phyloP scores from a whole-genome alignment of 1,140 invertebrate genomes.

The Drepana arcuata region DNA sequence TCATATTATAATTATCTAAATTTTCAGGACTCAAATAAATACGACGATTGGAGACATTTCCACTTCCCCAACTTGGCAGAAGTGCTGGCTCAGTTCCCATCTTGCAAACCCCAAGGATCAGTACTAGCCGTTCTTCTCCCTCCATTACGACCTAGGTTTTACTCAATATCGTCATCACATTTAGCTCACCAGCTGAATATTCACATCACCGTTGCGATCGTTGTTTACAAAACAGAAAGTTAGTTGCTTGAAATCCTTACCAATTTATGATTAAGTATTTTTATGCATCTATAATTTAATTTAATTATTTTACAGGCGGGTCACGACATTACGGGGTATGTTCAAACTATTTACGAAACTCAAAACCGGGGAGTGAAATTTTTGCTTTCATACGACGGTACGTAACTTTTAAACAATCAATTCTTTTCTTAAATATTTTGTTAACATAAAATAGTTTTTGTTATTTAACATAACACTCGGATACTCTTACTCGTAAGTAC shows the following conservation, averaged over 20 bases:
- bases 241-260: too few relatives aligned
- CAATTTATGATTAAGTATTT: too few relatives aligned
- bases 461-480: neutral
- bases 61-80: constrained; percentile 89
- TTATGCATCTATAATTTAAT: too few relatives aligned
- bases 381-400: constrained; percentile 89
- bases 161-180: constrained; percentile 94
- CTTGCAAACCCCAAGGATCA: constrained; percentile 85
- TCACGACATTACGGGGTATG: constrained; percentile 93
- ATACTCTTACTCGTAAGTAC: neutral
- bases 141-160: constrained; percentile 91
- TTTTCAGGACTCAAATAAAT: constrained; percentile 85
- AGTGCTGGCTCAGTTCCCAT: constrained; percentile 90
- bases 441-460: neutral
- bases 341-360: constrained; percentile 88
- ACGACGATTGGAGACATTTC: constrained; percentile 95
- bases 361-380: constrained; percentile 78
- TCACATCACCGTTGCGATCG: constrained; percentile 94
- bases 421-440: too few relatives aligned
- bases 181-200: constrained; percentile 81
- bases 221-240: constrained; percentile 89
- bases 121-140: constrained; percentile 88
- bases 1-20: neutral
- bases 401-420: too few relatives aligned
- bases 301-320: too few relatives aligned